Conservation (phyloP, 2,888 invertebrate genomes). For the Leucophenga maculata region DNA sequence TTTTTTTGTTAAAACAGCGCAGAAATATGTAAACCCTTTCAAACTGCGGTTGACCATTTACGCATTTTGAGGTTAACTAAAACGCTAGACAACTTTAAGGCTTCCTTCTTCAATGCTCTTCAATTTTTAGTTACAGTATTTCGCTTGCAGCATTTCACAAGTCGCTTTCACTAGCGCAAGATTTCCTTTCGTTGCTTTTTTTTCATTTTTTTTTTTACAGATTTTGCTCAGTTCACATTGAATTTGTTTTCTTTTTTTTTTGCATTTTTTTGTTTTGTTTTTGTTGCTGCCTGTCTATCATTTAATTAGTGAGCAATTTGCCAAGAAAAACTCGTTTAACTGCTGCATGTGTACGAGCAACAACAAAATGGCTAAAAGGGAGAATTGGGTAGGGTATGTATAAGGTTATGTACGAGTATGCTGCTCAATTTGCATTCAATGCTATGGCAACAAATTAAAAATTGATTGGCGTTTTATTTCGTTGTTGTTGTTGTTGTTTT, state of each 20-base stretch:
- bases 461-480: slow-evolving; percentile 26
- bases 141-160: neutral
- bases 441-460: slow-evolving; percentile 31
- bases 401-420: neutral
- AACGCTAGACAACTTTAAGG: neutral
- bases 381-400: neutral
- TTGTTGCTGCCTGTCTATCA: slow-evolving; percentile 26
- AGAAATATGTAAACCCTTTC: no score
- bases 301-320: slow-evolving; percentile 32
- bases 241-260: neutral
- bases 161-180: neutral
- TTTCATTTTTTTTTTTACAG: neutral
- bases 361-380: neutral
- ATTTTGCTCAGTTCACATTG: no score
- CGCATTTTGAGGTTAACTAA: no score
- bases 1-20: no score
- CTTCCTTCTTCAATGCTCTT: neutral
- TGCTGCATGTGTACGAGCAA: neutral
- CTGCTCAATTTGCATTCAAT: slow-evolving; percentile 25
- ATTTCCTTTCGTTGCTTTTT: neutral
- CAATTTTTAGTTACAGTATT: neutral
- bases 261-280: neutral
- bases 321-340: slow-evolving; percentile 25
- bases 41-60: neutral
- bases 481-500: slow-evolving; percentile 21